A percentile compares a stretch with the other conserved stretches of the same genome.
Evolutionary conservation across 1,140 invertebrate genomes (phyloP).

Genomic region (Arion vulgaris): DNA sequence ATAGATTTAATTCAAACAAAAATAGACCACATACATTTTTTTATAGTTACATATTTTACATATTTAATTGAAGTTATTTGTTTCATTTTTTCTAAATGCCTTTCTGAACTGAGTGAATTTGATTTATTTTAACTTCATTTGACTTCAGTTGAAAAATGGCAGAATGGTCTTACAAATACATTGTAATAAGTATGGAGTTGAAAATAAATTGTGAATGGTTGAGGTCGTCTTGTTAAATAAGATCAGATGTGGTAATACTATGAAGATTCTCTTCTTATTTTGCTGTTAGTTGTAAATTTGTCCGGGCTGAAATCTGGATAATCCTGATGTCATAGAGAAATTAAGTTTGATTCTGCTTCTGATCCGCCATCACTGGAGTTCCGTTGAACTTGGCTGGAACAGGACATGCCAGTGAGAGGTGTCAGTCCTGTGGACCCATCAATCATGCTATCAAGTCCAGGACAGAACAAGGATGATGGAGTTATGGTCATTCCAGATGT

Average conservation of each 20-base stretch:
- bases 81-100: no score
- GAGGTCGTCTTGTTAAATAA: not conserved
- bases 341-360: slow-evolving; percentile 51
- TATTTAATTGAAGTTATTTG: no score
- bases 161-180: no score
- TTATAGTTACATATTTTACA: no score
- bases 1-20: no score
- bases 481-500: slow-evolving; percentile 88
- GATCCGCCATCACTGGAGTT: slow-evolving; percentile 49
- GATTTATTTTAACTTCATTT: no score
- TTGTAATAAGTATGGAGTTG: no score
- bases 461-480: slow-evolving; percentile 37
- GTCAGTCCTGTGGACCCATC: slow-evolving; percentile 92
- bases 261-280: not conserved
- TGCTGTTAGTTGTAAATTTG: not conserved
- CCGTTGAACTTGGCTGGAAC: slow-evolving; percentile 54
- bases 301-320: not conserved
- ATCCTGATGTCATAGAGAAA: slow-evolving; percentile 45
- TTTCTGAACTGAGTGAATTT: no score
- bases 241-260: not conserved
- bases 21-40: no score
- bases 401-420: slow-evolving; percentile 76
- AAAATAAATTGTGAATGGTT: not conserved
- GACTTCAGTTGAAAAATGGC: no score
- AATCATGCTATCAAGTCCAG: slow-evolving; percentile 84